phyloP scores from a whole-genome alignment of 2,797 vertebrate species.

The Erpetoichthys calabaricus region DNA sequence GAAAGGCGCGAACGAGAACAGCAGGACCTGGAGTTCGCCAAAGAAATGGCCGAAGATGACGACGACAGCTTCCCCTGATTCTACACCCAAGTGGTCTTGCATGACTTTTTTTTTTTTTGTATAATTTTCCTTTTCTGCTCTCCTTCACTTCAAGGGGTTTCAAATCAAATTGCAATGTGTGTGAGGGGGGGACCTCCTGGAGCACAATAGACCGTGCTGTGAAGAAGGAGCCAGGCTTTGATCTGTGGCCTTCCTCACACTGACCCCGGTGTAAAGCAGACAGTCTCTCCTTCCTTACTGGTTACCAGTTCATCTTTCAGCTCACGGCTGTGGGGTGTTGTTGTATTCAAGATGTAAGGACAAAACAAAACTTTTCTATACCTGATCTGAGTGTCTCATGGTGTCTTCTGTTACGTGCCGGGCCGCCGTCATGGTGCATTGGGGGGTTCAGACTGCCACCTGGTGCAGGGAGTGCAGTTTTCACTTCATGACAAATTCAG shows the following conservation, averaged over 20 bases:
- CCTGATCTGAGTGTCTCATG: no score
- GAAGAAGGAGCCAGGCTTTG: no score
- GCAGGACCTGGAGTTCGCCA: conserved; percentile 93
- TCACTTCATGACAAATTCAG: no score
- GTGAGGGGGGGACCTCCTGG: not conserved
- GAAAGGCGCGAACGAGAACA: conserved; percentile 89
- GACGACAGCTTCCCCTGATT: conserved; percentile 87
- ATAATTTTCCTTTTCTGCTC: conserved; percentile 20
- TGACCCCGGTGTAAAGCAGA: no score
- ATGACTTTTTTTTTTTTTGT: conserved; percentile 11
- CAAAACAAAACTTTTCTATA: no score
- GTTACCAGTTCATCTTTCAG: not conserved
- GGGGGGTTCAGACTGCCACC: no score
- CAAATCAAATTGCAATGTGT: conserved; percentile 15
- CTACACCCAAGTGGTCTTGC: not conserved
- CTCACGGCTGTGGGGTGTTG: no score
- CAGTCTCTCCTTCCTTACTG: no score
- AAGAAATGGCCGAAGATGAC: conserved; percentile 94
- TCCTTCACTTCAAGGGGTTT: conserved; percentile 18
- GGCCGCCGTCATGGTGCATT: no score
- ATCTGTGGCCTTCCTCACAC: not conserved
- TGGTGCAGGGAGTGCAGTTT: no score
- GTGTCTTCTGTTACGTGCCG: no score
- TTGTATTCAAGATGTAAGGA: no score
- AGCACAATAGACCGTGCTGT: not conserved